Base-by-base conservation (phyloP, 2,888 invertebrate species). In the Dolichopus griseipennis region DNA sequence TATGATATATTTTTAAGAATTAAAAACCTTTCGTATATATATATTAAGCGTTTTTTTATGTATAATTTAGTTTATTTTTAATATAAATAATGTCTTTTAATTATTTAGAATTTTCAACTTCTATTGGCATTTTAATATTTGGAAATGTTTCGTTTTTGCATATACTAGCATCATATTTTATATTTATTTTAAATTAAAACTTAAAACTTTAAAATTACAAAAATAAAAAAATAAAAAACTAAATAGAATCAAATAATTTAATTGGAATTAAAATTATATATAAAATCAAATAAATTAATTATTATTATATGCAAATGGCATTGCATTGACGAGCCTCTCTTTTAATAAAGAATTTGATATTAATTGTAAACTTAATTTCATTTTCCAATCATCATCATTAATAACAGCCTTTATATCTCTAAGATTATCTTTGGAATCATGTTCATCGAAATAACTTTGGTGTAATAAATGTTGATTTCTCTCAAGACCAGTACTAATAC, bases 301-400 rank as follows among this genome's bases (percentile, higher is more conserved):
- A 67, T 81, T 80, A 74, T 81, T 80, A 71, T 81, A 80, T 65
- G 80, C 77, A 74, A 78, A 81, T 73, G 80, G 81, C 77, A 81
- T 79, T 22, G 78, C 78, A 72, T 81, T 81, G 74, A 81, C 75
- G 66, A 81, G 72, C 41, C 81, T 78, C 74, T 80, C 81, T 74
- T 80, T 80, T 71, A 80, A 77, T 74, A 80, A 75, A 61, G 80
- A 79, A 75, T 80, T 80, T 67, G 80, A 80, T 70, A 80, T 80
- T 66, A 81, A 74, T 73, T 81, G 81, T 73, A 81, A 75, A 71
- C 81, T 79, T 61, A 81, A 74, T 74, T 81, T 81, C 80, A 81
- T 80, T 73, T 81, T 81, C 80, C 80, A 81, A 69, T 81, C 80
- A 68, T 81, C 80, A 70, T 71, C 71, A 62, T 21, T 63, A 64